A percentile compares a stretch with the other conserved stretches of the same genome.
Conservation (phyloP, 2,113 vertebrate species). For the Salvelinus fontinalis region DNA sequence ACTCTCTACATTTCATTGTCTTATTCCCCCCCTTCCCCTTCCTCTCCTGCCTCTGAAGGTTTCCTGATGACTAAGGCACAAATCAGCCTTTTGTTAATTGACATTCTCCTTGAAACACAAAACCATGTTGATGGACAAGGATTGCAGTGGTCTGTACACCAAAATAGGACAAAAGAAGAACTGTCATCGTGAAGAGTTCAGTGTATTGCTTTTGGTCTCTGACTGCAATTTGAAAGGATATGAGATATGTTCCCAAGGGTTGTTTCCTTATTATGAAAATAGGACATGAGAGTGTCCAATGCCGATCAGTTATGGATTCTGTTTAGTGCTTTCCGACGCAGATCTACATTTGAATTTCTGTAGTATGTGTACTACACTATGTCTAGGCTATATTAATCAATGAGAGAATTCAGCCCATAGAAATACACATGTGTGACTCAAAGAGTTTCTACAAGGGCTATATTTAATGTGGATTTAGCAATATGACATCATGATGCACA, state of each 20-base stretch:
- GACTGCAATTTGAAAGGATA: constrained; percentile 64
- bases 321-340: constrained; percentile 11
- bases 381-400: background rate
- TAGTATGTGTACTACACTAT: background rate
- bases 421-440: background rate
- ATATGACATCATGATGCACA: too few species aligned
- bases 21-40: too few species aligned
- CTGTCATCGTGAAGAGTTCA: constrained; percentile 10
- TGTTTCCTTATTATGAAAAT: constrained; percentile 2
- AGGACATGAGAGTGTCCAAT: background rate
- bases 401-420: background rate
- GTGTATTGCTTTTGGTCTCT: constrained; percentile 43
- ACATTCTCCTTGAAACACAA: background rate
- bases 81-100: background rate
- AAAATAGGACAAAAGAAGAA: background rate
- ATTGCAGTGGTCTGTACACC: background rate
- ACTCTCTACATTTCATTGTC: background rate
- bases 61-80: background rate
- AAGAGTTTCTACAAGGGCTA: background rate
- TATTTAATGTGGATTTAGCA: too few species aligned
- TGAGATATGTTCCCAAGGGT: background rate
- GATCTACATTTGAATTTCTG: background rate
- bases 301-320: background rate
- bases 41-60: background rate
- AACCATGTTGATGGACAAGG: background rate